These are phyloP conservation scores for Excalfactoria chinensis DNA, from an alignment of 2,113 vertebrate genomes.

Conservation along the genomic window DNA sequence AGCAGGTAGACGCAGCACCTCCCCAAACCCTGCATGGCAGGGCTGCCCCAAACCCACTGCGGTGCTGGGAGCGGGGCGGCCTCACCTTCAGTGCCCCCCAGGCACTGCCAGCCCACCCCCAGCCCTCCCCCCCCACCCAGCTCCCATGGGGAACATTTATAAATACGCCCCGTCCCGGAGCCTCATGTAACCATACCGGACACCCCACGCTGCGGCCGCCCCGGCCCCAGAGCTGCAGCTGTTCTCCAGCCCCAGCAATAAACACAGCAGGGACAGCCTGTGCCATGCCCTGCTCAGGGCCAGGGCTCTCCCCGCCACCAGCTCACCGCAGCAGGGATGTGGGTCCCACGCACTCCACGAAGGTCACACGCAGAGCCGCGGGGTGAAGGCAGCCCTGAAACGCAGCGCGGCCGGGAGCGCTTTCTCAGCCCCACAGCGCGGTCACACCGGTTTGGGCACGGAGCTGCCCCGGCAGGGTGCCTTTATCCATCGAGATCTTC, in stretches of 20 bases:
- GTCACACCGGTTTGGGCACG: not conserved
- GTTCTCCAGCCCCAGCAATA: slow-evolving; percentile 60
- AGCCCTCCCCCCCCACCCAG: not conserved
- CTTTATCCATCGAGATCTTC: not conserved
- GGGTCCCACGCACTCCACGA: not conserved
- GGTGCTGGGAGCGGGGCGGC: not conserved
- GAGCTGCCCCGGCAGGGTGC: not conserved
- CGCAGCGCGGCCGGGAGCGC: not conserved
- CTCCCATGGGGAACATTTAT: slow-evolving; percentile 37
- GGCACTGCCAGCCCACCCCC: not conserved
- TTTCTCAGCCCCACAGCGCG: not conserved
- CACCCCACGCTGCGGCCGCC: not conserved
- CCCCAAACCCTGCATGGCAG: not conserved
- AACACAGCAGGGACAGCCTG: slow-evolving; percentile 65
- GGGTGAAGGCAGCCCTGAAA: slow-evolving; percentile 35
- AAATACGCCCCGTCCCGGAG: not conserved
- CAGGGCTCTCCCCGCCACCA: not conserved
- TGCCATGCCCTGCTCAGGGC: slow-evolving; percentile 44
- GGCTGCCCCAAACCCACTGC: rapidly evolving
- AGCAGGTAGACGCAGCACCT: rapidly evolving
- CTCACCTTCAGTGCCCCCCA: rapidly evolving
- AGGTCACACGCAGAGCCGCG: slow-evolving; percentile 47
- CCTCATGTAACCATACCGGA: not conserved
- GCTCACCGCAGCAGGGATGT: not conserved
- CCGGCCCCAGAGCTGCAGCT: slow-evolving; percentile 53